Evolutionary conservation across 2,888 invertebrate genomes (phyloP).

Genomic region (Plemyria rubiginata): DNA sequence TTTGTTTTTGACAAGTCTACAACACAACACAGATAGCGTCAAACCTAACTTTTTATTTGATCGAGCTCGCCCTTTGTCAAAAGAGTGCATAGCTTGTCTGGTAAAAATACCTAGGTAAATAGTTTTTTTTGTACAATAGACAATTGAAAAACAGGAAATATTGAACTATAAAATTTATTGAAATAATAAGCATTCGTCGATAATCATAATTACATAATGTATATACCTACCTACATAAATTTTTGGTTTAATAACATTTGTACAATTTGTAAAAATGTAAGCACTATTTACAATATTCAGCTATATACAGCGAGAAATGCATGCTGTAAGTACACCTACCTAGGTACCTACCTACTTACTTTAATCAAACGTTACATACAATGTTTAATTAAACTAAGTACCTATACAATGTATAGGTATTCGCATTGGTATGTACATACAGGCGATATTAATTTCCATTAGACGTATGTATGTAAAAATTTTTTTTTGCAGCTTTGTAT

Average conservation of each 20-base stretch:
- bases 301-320: conserved; percentile 23
- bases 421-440: not conserved
- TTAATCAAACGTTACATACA: conserved; percentile 2
- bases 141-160: not conserved
- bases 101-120: no score
- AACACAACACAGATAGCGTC: no score
- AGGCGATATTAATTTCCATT: not conserved
- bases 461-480: not conserved
- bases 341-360: conserved; percentile 1
- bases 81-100: no score
- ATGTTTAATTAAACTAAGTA: not conserved
- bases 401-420: not conserved
- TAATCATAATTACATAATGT: conserved; percentile 21
- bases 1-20: no score
- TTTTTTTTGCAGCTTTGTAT: no score
- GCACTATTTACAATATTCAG: conserved; percentile 28
- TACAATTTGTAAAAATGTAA: conserved; percentile 53
- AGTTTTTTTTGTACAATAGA: no score
- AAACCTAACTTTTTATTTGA: no score
- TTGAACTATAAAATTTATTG: conserved; percentile 57
- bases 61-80: no score
- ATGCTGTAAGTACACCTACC: conserved; percentile 22
- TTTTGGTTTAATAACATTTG: conserved; percentile 51
- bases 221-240: conserved; percentile 17
- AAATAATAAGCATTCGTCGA: conserved; percentile 50